Base-by-base conservation (phyloP, 2,797 vertebrate species). In the Cossypha dichroa region DNA sequence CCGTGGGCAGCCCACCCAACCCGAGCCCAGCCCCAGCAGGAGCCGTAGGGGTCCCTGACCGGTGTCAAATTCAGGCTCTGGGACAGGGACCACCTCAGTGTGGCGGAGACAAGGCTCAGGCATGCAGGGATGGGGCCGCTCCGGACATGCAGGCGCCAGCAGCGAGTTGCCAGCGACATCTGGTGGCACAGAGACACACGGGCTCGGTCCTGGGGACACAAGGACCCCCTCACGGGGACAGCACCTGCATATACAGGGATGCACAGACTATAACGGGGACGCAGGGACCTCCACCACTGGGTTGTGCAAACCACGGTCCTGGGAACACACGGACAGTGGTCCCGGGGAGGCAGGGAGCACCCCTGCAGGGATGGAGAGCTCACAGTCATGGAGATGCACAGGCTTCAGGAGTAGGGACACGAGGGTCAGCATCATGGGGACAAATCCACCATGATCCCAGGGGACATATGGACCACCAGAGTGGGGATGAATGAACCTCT, bases 121-220 rank as follows among this genome's bases (percentile, higher is more conserved):
- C 11, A 6, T 16, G 74, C 34, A 1, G 48, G 54, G 29, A 90
- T 28, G 20, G 36, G 60, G 45, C n/a, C 54, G 41, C 36, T 80
- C 62, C 2, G 2, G 29, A 23, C 29, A 56, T 0, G 49, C 63
- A 55, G 52, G 54, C 10, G 4, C 76, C 55, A 94, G 86, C 49
- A 11, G 66, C 17, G 72, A 94, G 73, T 54, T 92, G 78, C 68
- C 95, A 94, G 96, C 85, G 95, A 97, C 97, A 96, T 77, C 97
- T 96, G 89, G 94, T 88, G 96, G 96, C 88, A 88, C 36, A 48
- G n/a, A n/a, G 45, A 93, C 74, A 94, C 17, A 63, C 18, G 26
- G 52, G 17, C 58, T 64, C 3, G 0, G 63, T 69, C 41, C 43
- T 38, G 55, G 17, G 56, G 56, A 84, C 34, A 28, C 31, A 2